Evolutionary conservation across 92 coral and sea anemone genomes (phyloP), one percentile per base, ranked within the genome.

Genomic region (Parazoanthus swiftii): DNA sequence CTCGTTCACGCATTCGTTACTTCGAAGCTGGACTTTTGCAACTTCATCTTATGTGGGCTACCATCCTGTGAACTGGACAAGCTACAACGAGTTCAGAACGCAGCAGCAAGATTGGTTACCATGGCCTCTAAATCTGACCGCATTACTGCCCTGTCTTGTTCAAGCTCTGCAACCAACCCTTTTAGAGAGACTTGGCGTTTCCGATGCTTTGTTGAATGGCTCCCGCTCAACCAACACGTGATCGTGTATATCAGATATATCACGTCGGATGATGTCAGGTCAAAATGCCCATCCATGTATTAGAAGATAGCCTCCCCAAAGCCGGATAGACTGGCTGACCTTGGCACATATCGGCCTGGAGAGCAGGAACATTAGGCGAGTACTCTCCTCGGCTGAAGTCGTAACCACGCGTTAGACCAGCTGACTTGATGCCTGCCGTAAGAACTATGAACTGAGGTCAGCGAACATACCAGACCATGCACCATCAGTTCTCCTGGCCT

Each of bases 381-480:
- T 58, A 48, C 83, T 79, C 26, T 58, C 54, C 33, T 29, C 33
- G 33, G 82, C n/a, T 39, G 39, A 43, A 78, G 29, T 29, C 54
- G 20, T 3, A 14, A 39, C 58, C 54, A 39, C 63, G 43, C 81
- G 63, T 77, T 42, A 42, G 54, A 79, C 83, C 35, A 48, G 68
- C n/a, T 35, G 65, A 39, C 56, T 79, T 79, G 26, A 79, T 48
- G 5, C 86, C 86, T 46, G 80, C 86, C 86, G 59, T 82, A 37
- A 58, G 80, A 56, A 82, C 86, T 58, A 82, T 82, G 86, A 82
- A 58, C 33, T 29, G 67, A 82, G 72, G 16, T 82, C 80, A 15
- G 86, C 50, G 42, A 82, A 82, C 25, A 82, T 82, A 56, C 86
- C 86, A 42, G 86, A 82, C 86, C 86, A 56, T 25, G 74, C 81